phyloP scores from a whole-genome alignment of 2,113 vertebrate genomes.

The Phalacrocorax pelagicus region DNA sequence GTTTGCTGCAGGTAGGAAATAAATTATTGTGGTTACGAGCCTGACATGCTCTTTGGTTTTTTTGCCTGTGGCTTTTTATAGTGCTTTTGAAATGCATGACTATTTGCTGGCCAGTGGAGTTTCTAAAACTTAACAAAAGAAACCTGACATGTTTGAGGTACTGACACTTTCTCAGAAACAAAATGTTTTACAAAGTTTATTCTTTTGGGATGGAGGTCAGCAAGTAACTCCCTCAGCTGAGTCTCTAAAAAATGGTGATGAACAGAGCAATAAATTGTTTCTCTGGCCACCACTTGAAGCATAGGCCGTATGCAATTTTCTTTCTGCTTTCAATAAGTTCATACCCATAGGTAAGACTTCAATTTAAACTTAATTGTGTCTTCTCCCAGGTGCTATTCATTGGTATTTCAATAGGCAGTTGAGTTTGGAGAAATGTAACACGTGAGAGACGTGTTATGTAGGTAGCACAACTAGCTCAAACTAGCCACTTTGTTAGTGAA shows the following conservation, averaged over 20 bases:
- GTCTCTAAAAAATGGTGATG: background rate
- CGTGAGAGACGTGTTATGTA: background rate
- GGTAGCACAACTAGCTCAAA: background rate
- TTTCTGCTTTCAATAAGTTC: background rate
- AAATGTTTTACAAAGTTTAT: background rate
- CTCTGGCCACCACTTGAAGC: background rate
- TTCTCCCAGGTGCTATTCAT: background rate
- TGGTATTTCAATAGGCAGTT: background rate
- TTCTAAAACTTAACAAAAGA: background rate
- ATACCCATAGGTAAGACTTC: background rate
- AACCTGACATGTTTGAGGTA: background rate
- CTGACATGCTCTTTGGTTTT: conserved; percentile 20
- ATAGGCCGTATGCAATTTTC: background rate
- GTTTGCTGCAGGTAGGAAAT: conserved; percentile 90
- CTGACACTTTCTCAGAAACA: background rate
- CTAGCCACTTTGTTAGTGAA: background rate
- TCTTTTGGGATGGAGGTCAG: conserved; percentile 53
- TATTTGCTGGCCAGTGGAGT: conserved; percentile 32
- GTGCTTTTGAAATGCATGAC: conserved; percentile 64
- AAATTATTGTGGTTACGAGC: background rate
- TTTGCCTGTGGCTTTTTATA: conserved; percentile 62
- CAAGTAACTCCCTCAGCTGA: conserved; percentile 44
- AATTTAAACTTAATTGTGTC: background rate
- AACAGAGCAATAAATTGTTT: background rate
- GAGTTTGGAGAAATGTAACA: background rate